These are phyloP conservation scores for Lordiphosa stackelbergi DNA, from an alignment of 1,140 invertebrate species.

Conservation along the genomic window DNA sequence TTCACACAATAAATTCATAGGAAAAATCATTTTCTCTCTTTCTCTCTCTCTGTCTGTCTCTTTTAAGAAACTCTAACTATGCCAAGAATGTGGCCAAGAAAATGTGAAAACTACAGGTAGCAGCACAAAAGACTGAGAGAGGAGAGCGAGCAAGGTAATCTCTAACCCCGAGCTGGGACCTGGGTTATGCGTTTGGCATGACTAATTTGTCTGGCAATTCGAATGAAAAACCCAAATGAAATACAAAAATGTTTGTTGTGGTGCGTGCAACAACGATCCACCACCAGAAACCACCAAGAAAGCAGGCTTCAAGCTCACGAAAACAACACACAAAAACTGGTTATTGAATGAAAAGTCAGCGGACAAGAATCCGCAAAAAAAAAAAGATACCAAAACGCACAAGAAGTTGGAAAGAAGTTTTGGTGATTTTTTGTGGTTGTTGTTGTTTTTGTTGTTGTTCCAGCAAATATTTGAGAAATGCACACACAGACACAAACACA, in stretches of 20 bases:
- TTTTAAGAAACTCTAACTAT: constrained; percentile 13
- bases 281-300: constrained; percentile 1
- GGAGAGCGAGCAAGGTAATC: constrained; percentile 12
- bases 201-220: constrained; percentile 60
- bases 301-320: constrained; percentile 46
- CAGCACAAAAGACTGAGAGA: constrained; percentile 7
- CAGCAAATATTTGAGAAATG: constrained; percentile 67
- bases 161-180: constrained; percentile 3
- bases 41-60: constrained; percentile 1
- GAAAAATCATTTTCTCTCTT: constrained; percentile 43
- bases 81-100: constrained; percentile 40
- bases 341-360: constrained; percentile 74
- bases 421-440: constrained; percentile 9
- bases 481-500: constrained; percentile 34
- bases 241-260: constrained; percentile 27
- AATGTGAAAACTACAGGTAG: constrained; percentile 39
- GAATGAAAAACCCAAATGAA: constrained; percentile 40
- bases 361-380: constrained; percentile 25
- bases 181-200: constrained; percentile 50
- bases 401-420: constrained; percentile 46
- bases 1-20: constrained; percentile 68
- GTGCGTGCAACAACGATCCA: constrained; percentile 33
- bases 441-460: constrained; percentile 5
- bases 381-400: constrained; percentile 28
- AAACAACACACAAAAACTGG: constrained; percentile 57